These are phyloP conservation scores for Bovichtus variegatus DNA, from an alignment of 2,797 vertebrate species.

Conservation along the genomic window DNA sequence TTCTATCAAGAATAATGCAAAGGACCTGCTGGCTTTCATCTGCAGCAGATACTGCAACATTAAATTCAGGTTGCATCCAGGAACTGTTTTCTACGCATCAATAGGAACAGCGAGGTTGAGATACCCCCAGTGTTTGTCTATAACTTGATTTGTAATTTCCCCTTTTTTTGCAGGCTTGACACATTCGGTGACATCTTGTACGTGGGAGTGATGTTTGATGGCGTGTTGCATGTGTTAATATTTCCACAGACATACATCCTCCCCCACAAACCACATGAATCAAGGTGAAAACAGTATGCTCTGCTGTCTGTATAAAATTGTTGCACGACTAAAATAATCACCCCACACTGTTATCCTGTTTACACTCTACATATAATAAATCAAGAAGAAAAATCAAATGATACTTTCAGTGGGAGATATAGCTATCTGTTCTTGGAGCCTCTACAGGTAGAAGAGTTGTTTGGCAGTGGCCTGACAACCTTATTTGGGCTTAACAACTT, in stretches of 20 bases:
- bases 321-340: background rate
- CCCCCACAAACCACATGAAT: conserved; percentile 55
- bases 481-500: conserved; percentile 80
- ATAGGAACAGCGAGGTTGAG: conserved; percentile 29
- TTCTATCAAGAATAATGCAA: conserved; percentile 68
- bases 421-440: conserved; percentile 42
- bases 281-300: conserved; percentile 33
- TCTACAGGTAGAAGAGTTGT: conserved; percentile 66
- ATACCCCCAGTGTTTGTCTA: conserved; percentile 26
- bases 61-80: conserved; percentile 43
- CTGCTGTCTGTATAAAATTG: conserved; percentile 23
- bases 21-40: conserved; percentile 53
- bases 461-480: conserved; percentile 71
- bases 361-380: conserved; percentile 31
- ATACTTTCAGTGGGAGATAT: conserved; percentile 10
- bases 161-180: conserved; percentile 39
- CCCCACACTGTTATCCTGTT: conserved; percentile 13
- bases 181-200: conserved; percentile 49
- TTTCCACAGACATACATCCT: conserved; percentile 47
- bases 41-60: conserved; percentile 39
- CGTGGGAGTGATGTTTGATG: conserved; percentile 56
- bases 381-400: conserved; percentile 30
- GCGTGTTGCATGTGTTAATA: conserved; percentile 46
- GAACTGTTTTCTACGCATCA: conserved; percentile 41
- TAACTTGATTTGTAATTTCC: conserved; percentile 47